A percentile compares a stretch with the other conserved stretches of the same genome.
These are phyloP conservation scores for Panulirus ornatus DNA, from an alignment of 1,140 invertebrate species.

Conservation along the genomic window DNA sequence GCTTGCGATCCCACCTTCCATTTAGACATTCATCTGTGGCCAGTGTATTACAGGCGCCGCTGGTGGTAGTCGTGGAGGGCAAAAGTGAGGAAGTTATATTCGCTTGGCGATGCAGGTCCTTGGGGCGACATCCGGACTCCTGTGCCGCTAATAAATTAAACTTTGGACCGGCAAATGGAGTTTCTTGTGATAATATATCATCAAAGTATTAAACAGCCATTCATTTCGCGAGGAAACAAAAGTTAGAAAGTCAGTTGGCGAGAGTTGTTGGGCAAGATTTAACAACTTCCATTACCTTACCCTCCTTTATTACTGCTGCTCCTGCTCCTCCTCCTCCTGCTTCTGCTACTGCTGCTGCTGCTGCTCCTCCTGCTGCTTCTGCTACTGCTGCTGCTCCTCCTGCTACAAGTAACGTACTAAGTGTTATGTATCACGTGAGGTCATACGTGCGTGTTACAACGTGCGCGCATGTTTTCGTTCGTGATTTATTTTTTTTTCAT, in stretches of 20 bases:
- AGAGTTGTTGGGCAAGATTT: conserved; percentile 71
- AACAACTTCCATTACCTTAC: conserved; percentile 64
- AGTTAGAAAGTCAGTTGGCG: conserved; percentile 71
- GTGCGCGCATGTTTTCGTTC: too few relatives aligned
- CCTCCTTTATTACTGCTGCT: neutral
- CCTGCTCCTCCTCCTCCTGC: neutral
- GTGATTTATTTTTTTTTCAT: too few relatives aligned
- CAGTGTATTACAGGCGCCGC: neutral
- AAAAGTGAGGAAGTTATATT: conserved; percentile 4
- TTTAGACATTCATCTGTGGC: neutral
- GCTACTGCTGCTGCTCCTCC: neutral
- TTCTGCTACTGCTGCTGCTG: conserved; percentile 10
- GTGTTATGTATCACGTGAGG: too few relatives aligned
- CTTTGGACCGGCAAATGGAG: conserved; percentile 72
- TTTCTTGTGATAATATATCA: conserved; percentile 73
- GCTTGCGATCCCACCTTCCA: neutral
- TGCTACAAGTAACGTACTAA: too few relatives aligned
- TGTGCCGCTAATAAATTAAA: conserved; percentile 71
- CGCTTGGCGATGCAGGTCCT: neutral
- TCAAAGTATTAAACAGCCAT: conserved; percentile 73
- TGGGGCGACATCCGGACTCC: conserved; percentile 43
- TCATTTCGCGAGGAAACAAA: conserved; percentile 72
- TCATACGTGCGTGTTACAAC: too few relatives aligned
- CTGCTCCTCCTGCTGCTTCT: too few relatives aligned
- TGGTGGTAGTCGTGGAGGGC: neutral